A percentile compares a stretch with the other conserved stretches of the same genome.
These are phyloP conservation scores for Brachionus rubens DNA, from an alignment of 1,140 invertebrate genomes.

Conservation along the genomic window DNA sequence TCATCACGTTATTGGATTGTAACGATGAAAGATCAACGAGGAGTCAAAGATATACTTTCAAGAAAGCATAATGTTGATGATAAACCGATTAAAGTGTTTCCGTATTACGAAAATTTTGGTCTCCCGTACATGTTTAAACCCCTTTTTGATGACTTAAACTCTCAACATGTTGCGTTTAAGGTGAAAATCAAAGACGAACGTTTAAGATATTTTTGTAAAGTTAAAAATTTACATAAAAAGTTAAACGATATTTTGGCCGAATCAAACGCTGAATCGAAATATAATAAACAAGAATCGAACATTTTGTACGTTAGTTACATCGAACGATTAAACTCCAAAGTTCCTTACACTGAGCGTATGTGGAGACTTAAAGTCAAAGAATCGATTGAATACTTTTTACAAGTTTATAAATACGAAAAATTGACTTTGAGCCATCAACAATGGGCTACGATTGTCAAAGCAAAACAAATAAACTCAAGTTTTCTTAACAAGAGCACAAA, in stretches of 20 bases:
- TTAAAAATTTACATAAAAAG: conserved; percentile 45
- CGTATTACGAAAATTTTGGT: conserved; percentile 45
- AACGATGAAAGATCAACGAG: conserved; percentile 9
- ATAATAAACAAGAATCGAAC: conserved; percentile 46
- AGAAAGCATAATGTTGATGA: conserved; percentile 12
- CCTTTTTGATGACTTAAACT: not conserved
- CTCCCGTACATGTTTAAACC: conserved; percentile 31
- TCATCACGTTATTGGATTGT: conserved; percentile 32
- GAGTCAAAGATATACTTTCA: conserved; percentile 6
- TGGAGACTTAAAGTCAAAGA: conserved; percentile 45
- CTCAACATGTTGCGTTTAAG: not conserved
- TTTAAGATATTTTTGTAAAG: conserved; percentile 37
- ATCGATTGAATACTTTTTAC: conserved; percentile 34
- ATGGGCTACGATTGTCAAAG: conserved; percentile 30
- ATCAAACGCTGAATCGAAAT: conserved; percentile 41
- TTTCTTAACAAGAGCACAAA: not conserved
- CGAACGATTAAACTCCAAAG: not conserved
- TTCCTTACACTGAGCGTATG: conserved; percentile 40
- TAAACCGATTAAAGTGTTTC: conserved; percentile 41
- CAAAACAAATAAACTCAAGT: conserved; percentile 27
- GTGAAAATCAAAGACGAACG: conserved; percentile 41
- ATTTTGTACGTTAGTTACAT: conserved; percentile 40
- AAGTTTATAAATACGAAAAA: conserved; percentile 43
- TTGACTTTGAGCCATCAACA: conserved; percentile 30
- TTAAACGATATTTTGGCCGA: conserved; percentile 29